Evolutionary conservation across 2,113 vertebrate species (phyloP), one percentile per base, ranked within the genome.

Genomic region (Vanacampus margaritifer): DNA sequence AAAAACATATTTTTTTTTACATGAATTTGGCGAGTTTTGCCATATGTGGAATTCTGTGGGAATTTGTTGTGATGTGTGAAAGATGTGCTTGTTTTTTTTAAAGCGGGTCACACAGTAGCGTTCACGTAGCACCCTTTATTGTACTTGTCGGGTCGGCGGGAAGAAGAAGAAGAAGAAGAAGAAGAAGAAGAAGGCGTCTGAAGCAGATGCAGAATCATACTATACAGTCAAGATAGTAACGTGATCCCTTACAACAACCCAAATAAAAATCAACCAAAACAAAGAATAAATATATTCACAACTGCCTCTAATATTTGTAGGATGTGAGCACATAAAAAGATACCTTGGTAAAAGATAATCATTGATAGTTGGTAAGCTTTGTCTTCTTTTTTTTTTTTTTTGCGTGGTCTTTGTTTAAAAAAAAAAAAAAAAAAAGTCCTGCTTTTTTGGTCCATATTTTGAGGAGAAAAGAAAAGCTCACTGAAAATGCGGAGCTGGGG

Each of bases 271-370:
- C n/a, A n/a, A n/a, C n/a, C n/a, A 95, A 98, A 96, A 94, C 95
- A 95, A 96, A 97, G 95, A 98, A 98, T 98, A 98, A 98, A 98
- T 98, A 98, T 96, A 98, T 95, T 95, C 95, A 97, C 95, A 97
- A 93, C 93, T 93, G 91, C 88, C 88, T 87, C 84, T 89, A 89
- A 86, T 90, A 89, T 89, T 87, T 92, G 82, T 92, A 92, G 91
- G 93, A 92, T 92, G 94, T 92, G 92, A 93, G 94, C 94, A 84
- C 93, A 93, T 94, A 94, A 95, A 96, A 96, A 94, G 93, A 92
- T 91, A 93, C 94, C 91, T 93, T 93, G 67, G 50, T 76, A 95
- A 92, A 94, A 94, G 94, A 93, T 92, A 90, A 92, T 93, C 93
- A 94, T 92, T 88, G 87, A 93, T 91, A 93, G 90, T 92, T 93